Base-by-base conservation (phyloP, 2,113 vertebrate species). In the Potamarius usumacintae region DNA sequence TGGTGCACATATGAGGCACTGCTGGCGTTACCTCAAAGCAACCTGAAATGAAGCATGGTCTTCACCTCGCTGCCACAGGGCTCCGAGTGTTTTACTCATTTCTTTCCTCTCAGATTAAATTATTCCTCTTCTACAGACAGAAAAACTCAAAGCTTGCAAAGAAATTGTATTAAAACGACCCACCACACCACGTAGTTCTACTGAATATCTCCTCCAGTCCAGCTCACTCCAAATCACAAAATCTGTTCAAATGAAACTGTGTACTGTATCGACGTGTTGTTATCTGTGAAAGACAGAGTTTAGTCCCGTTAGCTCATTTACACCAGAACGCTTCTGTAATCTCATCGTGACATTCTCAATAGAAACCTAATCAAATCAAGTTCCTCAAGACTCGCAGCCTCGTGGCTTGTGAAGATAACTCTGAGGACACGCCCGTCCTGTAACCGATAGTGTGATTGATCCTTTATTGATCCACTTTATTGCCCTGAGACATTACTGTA, bases 391-490 rank as follows among this genome's bases (percentile, higher is more conserved):
- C 30, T 57, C 76, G 12, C 76, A 77, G 17, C 60, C 22, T 79
- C 27, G 3, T 5, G 55, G 71, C 14, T 77, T 25, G 5, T 63
- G 55, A 78, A 27, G 60, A 48, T 11, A 22, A 25, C 14, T 65
- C 58, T 65, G 0, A 10, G 0, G 9, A 27, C 48, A 71, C 53
- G 55, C 5, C 52, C 7, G 18, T 58, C 30, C 30, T 17, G 30
- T 10, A 86, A 18, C 69, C 63, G 30, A 65, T 85, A 42, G 62
- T 50, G 50, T 20, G 7, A 53, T 78, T 55, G 72, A 86, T 81
- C 58, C 20, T 8, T 10, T 69, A 86, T 69, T 25, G 60, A 80
- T 81, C 77, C 27, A 48, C 52, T 80, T 86, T 81, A 82, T 15
- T 86, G 62, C 27, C 14, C 50, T 15, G 50, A 42, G 76, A 86